A percentile compares a stretch with the other conserved stretches of the same genome.
Conservation (phyloP, 2,113 vertebrate genomes). For the Sander vitreus region DNA sequence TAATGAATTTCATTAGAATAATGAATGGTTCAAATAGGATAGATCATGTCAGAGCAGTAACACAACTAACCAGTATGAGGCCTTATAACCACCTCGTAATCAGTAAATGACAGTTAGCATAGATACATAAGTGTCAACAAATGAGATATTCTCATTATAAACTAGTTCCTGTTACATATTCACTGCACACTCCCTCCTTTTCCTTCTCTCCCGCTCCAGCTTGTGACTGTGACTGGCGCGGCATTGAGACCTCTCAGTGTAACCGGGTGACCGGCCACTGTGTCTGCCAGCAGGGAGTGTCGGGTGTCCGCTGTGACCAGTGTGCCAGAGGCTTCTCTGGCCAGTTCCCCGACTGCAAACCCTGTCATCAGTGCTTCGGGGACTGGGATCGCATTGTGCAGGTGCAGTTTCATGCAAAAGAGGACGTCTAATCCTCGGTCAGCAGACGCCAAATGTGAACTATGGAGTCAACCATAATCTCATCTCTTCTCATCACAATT, state of each 20-base stretch:
- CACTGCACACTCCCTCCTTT: not conserved
- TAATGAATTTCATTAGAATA: no score
- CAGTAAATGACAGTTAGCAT: not conserved
- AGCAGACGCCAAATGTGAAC: not conserved
- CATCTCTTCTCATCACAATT: not conserved
- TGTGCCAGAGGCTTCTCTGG: conserved; percentile 95
- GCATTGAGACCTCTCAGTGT: conserved; percentile 91
- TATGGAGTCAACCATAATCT: not conserved
- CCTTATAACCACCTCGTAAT: not conserved
- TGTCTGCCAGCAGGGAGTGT: conserved; percentile 91
- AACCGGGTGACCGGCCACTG: conserved; percentile 92
- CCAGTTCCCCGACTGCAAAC: conserved; percentile 91
- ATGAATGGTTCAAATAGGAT: no score
- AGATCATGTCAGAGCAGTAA: no score
- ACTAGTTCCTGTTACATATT: not conserved
- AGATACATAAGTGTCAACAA: not conserved
- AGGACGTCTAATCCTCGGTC: not conserved
- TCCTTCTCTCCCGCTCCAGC: conserved; percentile 76
- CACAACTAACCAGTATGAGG: not conserved
- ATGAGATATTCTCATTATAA: not conserved
- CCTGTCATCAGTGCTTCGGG: conserved; percentile 96
- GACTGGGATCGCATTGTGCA: conserved; percentile 98
- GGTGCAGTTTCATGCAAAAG: conserved; percentile 38
- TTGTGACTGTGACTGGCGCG: conserved; percentile 93
- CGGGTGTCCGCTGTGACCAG: conserved; percentile 95